Base-by-base conservation (phyloP, 1,140 invertebrate genomes). In the Ips nitidus region DNA sequence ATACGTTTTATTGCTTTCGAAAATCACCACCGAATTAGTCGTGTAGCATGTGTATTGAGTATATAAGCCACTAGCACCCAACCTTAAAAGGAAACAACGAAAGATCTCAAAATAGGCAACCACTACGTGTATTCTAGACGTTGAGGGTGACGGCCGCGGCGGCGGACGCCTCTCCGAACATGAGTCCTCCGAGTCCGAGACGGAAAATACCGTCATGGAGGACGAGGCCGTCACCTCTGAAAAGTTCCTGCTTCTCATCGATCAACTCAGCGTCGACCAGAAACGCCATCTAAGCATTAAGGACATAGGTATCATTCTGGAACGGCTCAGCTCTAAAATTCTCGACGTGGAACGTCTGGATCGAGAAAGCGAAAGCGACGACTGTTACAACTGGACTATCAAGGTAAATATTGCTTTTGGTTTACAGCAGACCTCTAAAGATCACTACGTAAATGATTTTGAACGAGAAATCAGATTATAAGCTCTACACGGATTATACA, bases 261-360 rank as follows among this genome's bases (percentile, higher is more conserved):
- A 97, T 82, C 93, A 96, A 81, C 85, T 95, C 42, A 94, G 92
- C 74, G 90, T 94, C 72, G 93, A 96, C 77, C 93, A 94, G 82
- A 94, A 94, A 81, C 87, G 91, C 57, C 93, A 95, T 76, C 85
- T 97, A 56, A 94, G 91, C 77, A 94, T 97, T 81, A 95, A 96
- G 81, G 94, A 97, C 81, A 96, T 97, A 82, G 94, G 94, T 61
- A 93, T 96, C 79, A 97, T 97, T 75, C 84, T 97, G 69, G 94
- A 97, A 80, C 84, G 94, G 72, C 86, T 97, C 70, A 94, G 89
- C 80, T 94, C 93, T 2, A 96, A 95, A 82, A 96, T 97, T 57
- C 83, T 97, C 47, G 94, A 97, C 82, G 94, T 97, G 53, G 94
- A 96, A 81, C 86, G 92, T 62, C 83, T 97, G 66, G 93, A 96